Conservation (phyloP, 2,113 vertebrate genomes). For the Elgaria multicarinata region DNA sequence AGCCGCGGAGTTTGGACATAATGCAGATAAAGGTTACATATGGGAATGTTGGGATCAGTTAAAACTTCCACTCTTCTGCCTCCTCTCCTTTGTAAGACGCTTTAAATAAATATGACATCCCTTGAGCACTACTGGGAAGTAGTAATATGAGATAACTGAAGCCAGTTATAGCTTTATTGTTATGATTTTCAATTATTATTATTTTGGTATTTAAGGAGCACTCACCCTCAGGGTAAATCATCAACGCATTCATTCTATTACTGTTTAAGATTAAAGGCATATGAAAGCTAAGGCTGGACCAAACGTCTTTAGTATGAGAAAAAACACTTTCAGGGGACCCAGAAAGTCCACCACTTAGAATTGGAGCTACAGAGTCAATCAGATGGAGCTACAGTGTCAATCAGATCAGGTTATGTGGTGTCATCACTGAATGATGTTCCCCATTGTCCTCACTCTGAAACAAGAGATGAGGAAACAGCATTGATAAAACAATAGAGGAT, state of each 20-base stretch:
- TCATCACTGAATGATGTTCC: not conserved
- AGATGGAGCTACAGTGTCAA: not conserved
- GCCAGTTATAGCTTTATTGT: not conserved
- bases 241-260: not conserved
- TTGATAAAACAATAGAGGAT: too few species aligned
- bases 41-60: not conserved
- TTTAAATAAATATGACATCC: constrained; percentile 13
- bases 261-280: not conserved
- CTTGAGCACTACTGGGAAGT: constrained; percentile 9
- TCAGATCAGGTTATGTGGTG: not conserved
- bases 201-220: not conserved
- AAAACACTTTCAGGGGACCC: not conserved
- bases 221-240: not conserved
- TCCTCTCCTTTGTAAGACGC: constrained; percentile 1
- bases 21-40: not conserved
- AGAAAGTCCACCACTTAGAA: not conserved
- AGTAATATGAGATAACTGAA: constrained; percentile 1
- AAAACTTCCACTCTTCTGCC: constrained; percentile 16
- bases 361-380: not conserved
- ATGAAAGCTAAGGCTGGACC: not conserved
- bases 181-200: constrained; percentile 20
- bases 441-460: too few species aligned
- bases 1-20: not conserved
- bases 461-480: too few species aligned
- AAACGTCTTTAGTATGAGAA: not conserved